Evolutionary conservation across 2,797 vertebrate species (phyloP).

Genomic region (Eulemur albifrons): DNA sequence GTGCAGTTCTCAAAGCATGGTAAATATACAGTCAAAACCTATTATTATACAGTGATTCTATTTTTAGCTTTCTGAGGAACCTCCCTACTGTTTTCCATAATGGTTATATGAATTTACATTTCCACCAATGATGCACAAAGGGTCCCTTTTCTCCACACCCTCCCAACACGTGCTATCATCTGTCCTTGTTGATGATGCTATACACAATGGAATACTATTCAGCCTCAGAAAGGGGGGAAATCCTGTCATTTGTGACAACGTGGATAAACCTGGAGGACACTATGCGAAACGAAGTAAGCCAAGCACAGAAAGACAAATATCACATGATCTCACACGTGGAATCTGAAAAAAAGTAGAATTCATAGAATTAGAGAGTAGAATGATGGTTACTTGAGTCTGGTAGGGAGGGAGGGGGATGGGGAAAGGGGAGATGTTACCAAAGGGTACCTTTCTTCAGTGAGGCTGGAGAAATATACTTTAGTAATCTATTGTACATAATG

Average conservation of each 20-base stretch:
- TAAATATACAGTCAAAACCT: not conserved
- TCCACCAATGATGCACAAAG: not conserved
- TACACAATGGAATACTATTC: not conserved
- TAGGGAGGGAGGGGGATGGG: not conserved
- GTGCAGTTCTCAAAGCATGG: not conserved
- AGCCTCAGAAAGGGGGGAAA: not conserved
- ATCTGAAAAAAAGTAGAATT: not conserved
- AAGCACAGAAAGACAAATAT: not conserved
- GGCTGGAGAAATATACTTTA: not conserved
- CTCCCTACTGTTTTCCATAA: not conserved
- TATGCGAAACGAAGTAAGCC: not conserved
- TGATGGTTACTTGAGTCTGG: too few species aligned
- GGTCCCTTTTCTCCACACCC: not conserved
- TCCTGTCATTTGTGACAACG: not conserved
- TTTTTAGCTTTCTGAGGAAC: not conserved
- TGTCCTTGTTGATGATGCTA: not conserved
- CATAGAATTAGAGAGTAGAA: not conserved
- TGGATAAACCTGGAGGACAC: not conserved
- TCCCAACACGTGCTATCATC: not conserved
- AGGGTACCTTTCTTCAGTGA: not conserved
- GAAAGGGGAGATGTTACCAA: not conserved
- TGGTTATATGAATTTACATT: not conserved
- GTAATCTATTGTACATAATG: not conserved
- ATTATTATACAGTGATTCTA: not conserved
- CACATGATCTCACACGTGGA: not conserved